Percentiles rank a stretch among this genome's conserved stretches.
Evolutionary conservation across 2,113 vertebrate genomes (phyloP).

Genomic region (Sinosuthora webbiana): DNA sequence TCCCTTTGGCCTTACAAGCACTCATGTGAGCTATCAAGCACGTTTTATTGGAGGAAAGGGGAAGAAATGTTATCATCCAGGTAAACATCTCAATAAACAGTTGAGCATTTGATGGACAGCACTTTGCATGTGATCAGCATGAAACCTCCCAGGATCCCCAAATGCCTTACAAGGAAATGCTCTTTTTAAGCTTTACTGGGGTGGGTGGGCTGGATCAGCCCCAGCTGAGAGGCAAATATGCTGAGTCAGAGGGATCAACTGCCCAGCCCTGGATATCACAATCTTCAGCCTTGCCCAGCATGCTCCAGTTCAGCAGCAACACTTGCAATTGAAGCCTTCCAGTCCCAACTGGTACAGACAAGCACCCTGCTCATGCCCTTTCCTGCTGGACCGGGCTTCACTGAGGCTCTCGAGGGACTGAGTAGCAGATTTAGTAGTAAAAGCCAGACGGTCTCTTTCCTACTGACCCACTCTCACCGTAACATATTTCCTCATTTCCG

Average conservation of each 20-base stretch:
- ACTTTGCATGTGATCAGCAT: neutral
- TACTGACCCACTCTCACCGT: slow-evolving; percentile 1
- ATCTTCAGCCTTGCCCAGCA: neutral
- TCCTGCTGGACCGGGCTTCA: neutral
- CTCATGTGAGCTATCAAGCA: slow-evolving; percentile 14
- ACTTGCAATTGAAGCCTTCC: accelerated
- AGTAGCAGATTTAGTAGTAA: neutral
- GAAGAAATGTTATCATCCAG: neutral
- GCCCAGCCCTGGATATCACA: neutral
- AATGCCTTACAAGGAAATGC: neutral
- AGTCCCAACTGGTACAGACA: neutral
- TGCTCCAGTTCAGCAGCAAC: neutral
- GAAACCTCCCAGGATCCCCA: neutral
- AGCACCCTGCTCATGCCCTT: neutral
- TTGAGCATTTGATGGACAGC: neutral
- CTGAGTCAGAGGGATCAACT: neutral
- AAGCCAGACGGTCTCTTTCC: slow-evolving; percentile 2
- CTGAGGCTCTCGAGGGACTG: neutral
- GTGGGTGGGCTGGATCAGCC: neutral
- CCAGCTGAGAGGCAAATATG: neutral
- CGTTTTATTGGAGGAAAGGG: neutral
- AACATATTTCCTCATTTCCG: slow-evolving; percentile 30
- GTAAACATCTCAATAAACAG: neutral
- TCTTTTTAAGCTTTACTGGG: neutral
- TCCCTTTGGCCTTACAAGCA: neutral